Base-by-base conservation (phyloP, 2,888 invertebrate genomes). In the Phaonia tiefii region DNA sequence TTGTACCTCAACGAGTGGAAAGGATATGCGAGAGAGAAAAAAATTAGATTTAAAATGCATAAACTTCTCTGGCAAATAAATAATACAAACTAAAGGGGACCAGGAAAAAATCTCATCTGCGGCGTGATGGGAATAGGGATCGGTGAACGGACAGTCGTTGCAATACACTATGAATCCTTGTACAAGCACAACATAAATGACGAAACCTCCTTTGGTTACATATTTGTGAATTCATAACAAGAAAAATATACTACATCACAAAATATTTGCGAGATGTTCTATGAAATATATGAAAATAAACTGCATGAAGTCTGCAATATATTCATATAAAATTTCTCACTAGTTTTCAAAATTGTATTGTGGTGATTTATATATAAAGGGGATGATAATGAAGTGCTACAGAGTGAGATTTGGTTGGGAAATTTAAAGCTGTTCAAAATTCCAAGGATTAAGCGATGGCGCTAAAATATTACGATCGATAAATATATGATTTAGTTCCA, bases 11-110 rank as follows among this genome's bases (percentile, higher is more conserved):
- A 54, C 4, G 13, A 54, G 3, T 5, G 22, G 15, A 15, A 46
- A 46, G 46, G 46, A 46, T 46, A 46, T 46, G 17, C 20, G 49
- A 20, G 20, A 13, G 1, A 54, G 5, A 25, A 22, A 54, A 54
- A 5, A 54, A 54, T 54, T 25, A 54, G 22, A 54, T 54, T 54
- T 54, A 54, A 54, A 54, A 54, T 54, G 54, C 54, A 54, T 25
- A 54, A 54, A 54, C 54, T 54, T 54, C 25, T 22, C 54, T 54
- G 1, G 13, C 25, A 54, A 54, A 54, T 54, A 54, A 54, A 54
- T 54, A 54, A 54, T 13, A n/a, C n/a, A 22, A 54, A 25, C 31
- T 22, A 22, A 54, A 51, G 22, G 10, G 15, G 46, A 17, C 2
- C 15, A 46, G n/a, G 17, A 17, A 46, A 51, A 51, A 31, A 31